phyloP scores from a whole-genome alignment of 2,888 invertebrate genomes.

The Agrotis ipsilon region DNA sequence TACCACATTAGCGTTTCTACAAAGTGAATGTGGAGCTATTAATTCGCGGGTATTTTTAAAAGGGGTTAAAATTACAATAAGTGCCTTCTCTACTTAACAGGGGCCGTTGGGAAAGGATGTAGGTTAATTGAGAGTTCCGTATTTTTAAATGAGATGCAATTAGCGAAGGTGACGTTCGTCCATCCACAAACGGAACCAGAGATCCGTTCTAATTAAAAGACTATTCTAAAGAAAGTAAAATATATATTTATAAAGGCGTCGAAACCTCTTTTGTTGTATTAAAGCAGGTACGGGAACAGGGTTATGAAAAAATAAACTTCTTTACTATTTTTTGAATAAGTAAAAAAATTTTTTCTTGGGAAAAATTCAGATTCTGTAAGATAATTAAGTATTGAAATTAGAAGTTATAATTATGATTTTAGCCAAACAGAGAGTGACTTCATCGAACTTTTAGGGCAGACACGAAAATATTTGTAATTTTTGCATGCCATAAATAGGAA shows the following conservation, averaged over 20 bases:
- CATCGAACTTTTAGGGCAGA: too few species aligned
- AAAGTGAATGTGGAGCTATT: slow-evolving; percentile 49
- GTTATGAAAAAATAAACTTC: neutral
- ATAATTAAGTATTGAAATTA: neutral
- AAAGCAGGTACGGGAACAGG: neutral
- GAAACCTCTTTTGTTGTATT: slow-evolving; percentile 33
- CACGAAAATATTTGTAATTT: too few species aligned
- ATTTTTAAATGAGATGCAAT: slow-evolving; percentile 83
- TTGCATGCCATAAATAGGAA: too few species aligned
- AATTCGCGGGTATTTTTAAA: slow-evolving; percentile 44
- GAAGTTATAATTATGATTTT: too few species aligned
- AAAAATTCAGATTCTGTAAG: neutral
- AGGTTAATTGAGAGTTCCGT: slow-evolving; percentile 80
- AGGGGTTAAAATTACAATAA: slow-evolving; percentile 46
- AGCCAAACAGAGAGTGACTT: too few species aligned
- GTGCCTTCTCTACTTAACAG: slow-evolving; percentile 46
- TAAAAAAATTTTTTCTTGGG: neutral
- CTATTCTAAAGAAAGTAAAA: slow-evolving; percentile 54
- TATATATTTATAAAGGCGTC: slow-evolving; percentile 46
- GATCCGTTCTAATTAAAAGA: slow-evolving; percentile 79
- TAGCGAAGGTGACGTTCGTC: slow-evolving; percentile 76
- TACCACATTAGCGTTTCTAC: slow-evolving; percentile 41
- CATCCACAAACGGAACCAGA: slow-evolving; percentile 72
- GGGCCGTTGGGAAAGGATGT: slow-evolving; percentile 71
- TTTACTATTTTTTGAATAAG: neutral